Conservation (phyloP, 2,113 vertebrate species). For the Ibidorhyncha struthersii region DNA sequence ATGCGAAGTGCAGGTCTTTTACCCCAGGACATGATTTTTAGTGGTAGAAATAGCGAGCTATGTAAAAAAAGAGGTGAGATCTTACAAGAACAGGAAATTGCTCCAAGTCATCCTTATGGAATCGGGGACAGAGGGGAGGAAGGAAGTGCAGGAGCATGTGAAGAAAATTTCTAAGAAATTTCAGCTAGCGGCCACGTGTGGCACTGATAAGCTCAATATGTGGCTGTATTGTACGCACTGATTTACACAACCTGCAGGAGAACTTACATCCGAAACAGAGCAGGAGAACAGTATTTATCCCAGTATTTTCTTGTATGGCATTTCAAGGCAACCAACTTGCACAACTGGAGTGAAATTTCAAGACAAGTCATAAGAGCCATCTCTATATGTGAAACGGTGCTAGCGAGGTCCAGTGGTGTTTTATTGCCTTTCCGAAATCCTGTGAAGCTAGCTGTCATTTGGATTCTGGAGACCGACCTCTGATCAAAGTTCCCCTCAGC, state of each 20-base stretch:
- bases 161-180: neutral
- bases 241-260: neutral
- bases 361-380: neutral
- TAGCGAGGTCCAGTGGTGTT: neutral
- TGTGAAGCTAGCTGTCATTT: conserved; percentile 10
- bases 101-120: neutral
- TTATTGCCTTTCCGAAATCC: conserved; percentile 35
- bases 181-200: neutral
- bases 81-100: conserved; percentile 31
- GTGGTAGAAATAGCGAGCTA: neutral
- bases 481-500: conserved; percentile 47
- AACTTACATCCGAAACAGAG: neutral
- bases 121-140: neutral
- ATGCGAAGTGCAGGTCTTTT: neutral
- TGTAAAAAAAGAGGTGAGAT: neutral
- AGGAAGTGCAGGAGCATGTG: neutral
- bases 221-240: neutral
- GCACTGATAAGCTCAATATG: neutral
- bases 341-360: conserved; percentile 32
- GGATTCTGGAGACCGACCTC: conserved; percentile 34
- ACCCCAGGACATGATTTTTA: neutral
- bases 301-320: neutral
- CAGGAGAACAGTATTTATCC: neutral
- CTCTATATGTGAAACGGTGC: neutral
- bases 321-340: conserved; percentile 4